Conservation (phyloP, 2,888 invertebrate genomes). For the Anorthoa munda region DNA sequence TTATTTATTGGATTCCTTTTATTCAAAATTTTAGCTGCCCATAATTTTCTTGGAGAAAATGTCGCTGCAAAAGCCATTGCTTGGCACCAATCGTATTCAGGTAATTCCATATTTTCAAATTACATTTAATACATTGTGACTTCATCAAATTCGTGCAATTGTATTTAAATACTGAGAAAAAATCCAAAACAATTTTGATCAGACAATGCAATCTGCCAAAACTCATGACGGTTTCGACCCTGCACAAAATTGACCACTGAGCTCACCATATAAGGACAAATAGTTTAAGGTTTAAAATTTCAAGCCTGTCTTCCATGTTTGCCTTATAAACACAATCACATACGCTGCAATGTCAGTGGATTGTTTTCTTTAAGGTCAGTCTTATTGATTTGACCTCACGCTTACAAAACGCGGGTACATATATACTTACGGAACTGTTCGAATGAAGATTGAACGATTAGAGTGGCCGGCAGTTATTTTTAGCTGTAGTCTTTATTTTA, state of each 20-base stretch:
- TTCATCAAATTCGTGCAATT: background rate
- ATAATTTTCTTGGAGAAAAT: background rate
- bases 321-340: conserved; percentile 37
- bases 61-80: background rate
- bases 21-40: background rate
- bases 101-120: background rate
- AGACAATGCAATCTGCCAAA: conserved; percentile 4
- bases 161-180: conserved; percentile 1
- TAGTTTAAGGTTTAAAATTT: conserved; percentile 20
- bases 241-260: conserved; percentile 27
- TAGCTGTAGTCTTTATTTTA: conserved; percentile 2
- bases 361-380: conserved; percentile 72
- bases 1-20: background rate
- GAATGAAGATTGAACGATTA: conserved; percentile 56
- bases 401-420: conserved; percentile 53
- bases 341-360: conserved; percentile 47
- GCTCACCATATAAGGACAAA: conserved; percentile 17
- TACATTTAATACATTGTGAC: background rate
- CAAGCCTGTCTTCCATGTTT: conserved; percentile 36
- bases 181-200: background rate
- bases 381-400: conserved; percentile 75
- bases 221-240: conserved; percentile 15
- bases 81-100: background rate
- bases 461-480: conserved; percentile 18
- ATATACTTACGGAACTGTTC: conserved; percentile 38